Evolutionary conservation across 2,113 vertebrate genomes (phyloP), one percentile per base, ranked within the genome.

Genomic region (Ellobius talpinus): DNA sequence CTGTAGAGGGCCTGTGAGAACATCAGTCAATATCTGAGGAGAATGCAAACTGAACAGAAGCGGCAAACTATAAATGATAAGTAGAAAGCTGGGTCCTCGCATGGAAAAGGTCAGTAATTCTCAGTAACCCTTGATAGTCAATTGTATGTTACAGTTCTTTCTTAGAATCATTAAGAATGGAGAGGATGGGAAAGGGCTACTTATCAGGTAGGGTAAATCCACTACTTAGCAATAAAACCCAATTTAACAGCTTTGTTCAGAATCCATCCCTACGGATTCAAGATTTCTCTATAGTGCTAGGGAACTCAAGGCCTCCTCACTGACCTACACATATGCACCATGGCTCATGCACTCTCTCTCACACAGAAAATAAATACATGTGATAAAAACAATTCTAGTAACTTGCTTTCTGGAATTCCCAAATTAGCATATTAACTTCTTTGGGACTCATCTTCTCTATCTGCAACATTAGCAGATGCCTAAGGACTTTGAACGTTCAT

Each of bases 11-110:
- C 97, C 98, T 93, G 14, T 79, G 98, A 98, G 97, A 95, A 96
- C 95, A 96, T 98, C 98, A 98, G 95, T 96, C 97, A 96, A 97
- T 96, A 94, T 95, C 79, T 98, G 78, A 97, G 65, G 88, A 96
- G 73, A 93, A 84, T 91, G 92, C 55, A 65, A 50, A 72, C 74
- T 92, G 72, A 95, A 77, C 19, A 26, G 95, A 89, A 97, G 33
- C 58, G 88, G 93, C 96, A 97, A 68, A 96, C 89, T 95, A 93
- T 95, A 93, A 95, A 92, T 91, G 73, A 91, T 96, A 97, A 98
- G 97, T 98, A 96, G 98, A 97, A 97, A 96, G 61, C 81, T 82
- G n/a, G 58, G 82, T 72, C 36, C 26, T 45, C 70, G n/a, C 19
- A 81, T 78, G 91, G 42, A 52, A 90, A 92, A 66, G 45, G 7